A percentile compares a stretch with the other conserved stretches of the same genome.
These are phyloP conservation scores for Diabrotica balteata DNA, from an alignment of 2,888 invertebrate species.

Conservation along the genomic window DNA sequence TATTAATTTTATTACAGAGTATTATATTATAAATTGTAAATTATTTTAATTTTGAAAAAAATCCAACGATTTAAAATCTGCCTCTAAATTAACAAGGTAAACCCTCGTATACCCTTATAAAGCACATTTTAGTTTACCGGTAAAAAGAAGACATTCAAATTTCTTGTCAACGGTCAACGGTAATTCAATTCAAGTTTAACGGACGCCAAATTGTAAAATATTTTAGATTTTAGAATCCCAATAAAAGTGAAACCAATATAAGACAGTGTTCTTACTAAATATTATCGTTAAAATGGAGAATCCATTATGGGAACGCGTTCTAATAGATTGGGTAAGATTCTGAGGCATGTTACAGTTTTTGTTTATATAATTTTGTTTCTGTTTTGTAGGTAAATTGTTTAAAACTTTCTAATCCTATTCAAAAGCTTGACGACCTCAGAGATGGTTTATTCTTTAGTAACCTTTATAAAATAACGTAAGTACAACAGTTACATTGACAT, in stretches of 20 bases:
- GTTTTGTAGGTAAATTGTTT: conserved; percentile 54
- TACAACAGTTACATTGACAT: conserved; percentile 15
- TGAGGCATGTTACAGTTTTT: background rate
- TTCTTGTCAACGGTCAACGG: conserved; percentile 4
- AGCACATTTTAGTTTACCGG: background rate
- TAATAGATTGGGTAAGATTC: conserved; percentile 28
- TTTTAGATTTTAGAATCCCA: no score
- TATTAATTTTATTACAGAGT: no score
- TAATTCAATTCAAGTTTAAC: background rate
- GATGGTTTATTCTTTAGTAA: conserved; percentile 52
- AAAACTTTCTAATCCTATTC: conserved; percentile 47
- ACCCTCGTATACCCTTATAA: no score
- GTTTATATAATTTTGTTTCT: conserved; percentile 2
- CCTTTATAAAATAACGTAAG: conserved; percentile 54
- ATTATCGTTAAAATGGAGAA: conserved; percentile 20
- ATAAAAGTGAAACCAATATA: no score
- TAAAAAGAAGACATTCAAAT: conserved; percentile 12
- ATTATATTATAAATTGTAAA: no score
- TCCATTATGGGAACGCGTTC: conserved; percentile 27
- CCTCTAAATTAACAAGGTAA: no score
- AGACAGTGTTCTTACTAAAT: no score
- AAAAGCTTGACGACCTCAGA: conserved; percentile 47
- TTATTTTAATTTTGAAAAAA: no score
- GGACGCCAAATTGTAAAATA: no score
- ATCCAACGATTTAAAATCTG: no score